Percentiles rank a stretch among this genome's conserved stretches.
phyloP scores from a whole-genome alignment of 1,140 invertebrate genomes.

The Latrodectus geometricus region DNA sequence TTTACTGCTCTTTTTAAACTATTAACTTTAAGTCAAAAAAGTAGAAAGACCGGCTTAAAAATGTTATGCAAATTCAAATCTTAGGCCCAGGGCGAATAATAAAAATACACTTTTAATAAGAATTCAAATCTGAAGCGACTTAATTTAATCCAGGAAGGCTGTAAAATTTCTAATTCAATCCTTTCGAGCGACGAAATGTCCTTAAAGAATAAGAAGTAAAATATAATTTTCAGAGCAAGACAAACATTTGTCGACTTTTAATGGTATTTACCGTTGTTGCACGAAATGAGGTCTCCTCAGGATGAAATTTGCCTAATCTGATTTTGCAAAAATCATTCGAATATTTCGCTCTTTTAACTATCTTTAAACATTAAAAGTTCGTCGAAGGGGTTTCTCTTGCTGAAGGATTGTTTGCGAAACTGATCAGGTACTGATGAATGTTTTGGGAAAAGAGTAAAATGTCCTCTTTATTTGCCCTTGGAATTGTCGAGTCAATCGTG shows the following conservation, averaged over 20 bases:
- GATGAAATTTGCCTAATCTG: not conserved
- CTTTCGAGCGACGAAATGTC: too few species aligned
- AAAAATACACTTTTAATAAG: too few species aligned
- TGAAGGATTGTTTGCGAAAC: not conserved
- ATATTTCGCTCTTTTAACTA: slow-evolving; percentile 5
- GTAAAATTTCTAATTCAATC: too few species aligned
- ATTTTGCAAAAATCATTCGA: slow-evolving; percentile 3
- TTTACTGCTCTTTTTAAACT: too few species aligned
- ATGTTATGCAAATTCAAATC: too few species aligned
- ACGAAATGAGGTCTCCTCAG: not conserved
- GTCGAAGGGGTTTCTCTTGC: not conserved
- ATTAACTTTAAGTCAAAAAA: too few species aligned
- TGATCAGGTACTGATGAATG: not conserved
- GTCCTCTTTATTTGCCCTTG: not conserved
- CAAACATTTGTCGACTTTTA: slow-evolving; percentile 5
- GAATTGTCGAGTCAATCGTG: not conserved
- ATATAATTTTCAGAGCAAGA: not conserved
- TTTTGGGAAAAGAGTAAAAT: not conserved
- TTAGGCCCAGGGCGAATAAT: too few species aligned
- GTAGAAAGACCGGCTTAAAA: too few species aligned
- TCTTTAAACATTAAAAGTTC: not conserved
- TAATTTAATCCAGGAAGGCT: too few species aligned
- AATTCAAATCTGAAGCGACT: too few species aligned
- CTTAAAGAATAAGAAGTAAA: not conserved
- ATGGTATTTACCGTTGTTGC: slow-evolving; percentile 9